Base-by-base conservation (phyloP, 2,888 invertebrate species). In the Boloria euphrosyne region DNA sequence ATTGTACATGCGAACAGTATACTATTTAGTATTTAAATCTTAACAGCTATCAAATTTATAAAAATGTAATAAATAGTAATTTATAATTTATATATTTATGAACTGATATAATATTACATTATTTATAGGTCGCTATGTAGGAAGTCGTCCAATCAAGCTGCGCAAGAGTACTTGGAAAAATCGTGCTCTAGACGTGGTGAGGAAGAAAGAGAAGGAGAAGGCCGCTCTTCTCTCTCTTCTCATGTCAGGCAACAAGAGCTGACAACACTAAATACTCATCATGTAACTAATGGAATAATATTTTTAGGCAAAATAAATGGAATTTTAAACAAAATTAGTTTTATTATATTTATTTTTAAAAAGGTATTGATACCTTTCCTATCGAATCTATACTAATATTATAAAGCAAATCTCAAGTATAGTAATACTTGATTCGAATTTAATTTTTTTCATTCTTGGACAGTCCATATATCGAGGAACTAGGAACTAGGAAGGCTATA, bases 81-180 rank as follows among this genome's bases (percentile, higher is more conserved):
- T n/a, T n/a, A n/a, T n/a, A n/a, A n/a, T n/a, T n/a, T n/a, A 22
- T 2, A 22, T 22, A 22, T 22, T 22, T 22, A 22, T 22, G 22
- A 22, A n/a, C 27, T 13, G 4, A 52, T n/a, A 53, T 55, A n/a
- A 43, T 14, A 14, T 44, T 18, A 7, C 16, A n/a, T 13, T 53
- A n/a, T 52, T 53, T 22, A 5, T 74, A 97, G 98, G 99, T 17
- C 96, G 98, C 67, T 99, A 99, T 85, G 99, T 99, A 0, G 99
- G 99, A 67, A 99, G 99, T 80, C 94, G 99, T 49, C 99, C 99
- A 0, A 99, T 99, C 71, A 99, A 99, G 85, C 90, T 99, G 65
- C 93, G 99, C 22, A 99, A 99, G 90, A 99, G 99, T 81, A 96
- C 96, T 0, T 99, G 99, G 99, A 96, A 96, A 78, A 97, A 97